Evolutionary conservation across 2,888 invertebrate species (phyloP).

Genomic region (Tethea ocularis): DNA sequence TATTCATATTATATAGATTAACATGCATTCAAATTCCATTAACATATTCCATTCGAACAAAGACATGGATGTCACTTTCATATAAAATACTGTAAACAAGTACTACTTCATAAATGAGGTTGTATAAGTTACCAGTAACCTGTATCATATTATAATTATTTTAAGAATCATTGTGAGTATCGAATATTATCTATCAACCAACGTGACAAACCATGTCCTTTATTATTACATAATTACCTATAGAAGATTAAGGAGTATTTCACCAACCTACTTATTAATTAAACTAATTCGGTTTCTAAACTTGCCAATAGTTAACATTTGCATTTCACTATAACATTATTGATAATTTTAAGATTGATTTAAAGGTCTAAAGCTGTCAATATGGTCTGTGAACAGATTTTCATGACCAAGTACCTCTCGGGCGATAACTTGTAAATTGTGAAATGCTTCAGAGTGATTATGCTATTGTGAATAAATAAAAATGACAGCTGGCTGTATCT

Average conservation of each 20-base stretch:
- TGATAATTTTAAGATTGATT: too few species aligned
- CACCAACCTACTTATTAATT: too few species aligned
- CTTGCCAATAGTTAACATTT: too few species aligned
- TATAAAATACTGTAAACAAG: slow-evolving; percentile 22
- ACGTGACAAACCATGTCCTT: slow-evolving; percentile 63
- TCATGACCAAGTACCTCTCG: too few species aligned
- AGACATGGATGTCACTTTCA: slow-evolving; percentile 63
- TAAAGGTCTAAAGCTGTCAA: too few species aligned
- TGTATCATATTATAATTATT: not conserved
- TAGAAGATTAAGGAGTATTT: slow-evolving; percentile 49
- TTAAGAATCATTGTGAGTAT: not conserved
- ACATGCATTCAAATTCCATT: slow-evolving; percentile 83
- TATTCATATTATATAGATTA: slow-evolving; percentile 75
- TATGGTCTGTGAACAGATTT: too few species aligned
- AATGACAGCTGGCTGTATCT: too few species aligned
- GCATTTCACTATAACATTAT: too few species aligned
- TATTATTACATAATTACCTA: slow-evolving; percentile 36
- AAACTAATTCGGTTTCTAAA: too few species aligned
- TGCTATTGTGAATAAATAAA: too few species aligned
- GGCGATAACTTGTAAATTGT: too few species aligned
- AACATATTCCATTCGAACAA: slow-evolving; percentile 71
- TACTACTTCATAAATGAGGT: slow-evolving; percentile 6
- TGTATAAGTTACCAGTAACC: not conserved
- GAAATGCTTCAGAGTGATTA: too few species aligned
- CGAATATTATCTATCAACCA: slow-evolving; percentile 8